These are phyloP conservation scores for Tetramorium alpestre DNA, from an alignment of 1,140 invertebrate genomes.

Conservation along the genomic window DNA sequence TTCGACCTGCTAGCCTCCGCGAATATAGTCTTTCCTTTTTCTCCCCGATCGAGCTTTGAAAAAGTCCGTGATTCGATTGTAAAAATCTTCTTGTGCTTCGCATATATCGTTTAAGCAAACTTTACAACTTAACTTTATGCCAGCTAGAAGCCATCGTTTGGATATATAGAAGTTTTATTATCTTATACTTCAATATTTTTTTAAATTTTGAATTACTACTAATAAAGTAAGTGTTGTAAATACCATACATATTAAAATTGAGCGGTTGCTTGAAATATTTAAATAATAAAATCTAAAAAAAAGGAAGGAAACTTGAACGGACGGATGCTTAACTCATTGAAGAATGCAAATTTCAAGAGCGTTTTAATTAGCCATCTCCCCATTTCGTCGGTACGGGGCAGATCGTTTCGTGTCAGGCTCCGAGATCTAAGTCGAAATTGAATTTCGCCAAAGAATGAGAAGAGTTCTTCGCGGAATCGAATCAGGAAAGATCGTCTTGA, in stretches of 20 bases:
- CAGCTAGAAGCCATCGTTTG: background rate
- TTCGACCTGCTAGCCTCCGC: conserved; percentile 63
- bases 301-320: conserved; percentile 4
- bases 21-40: conserved; percentile 56
- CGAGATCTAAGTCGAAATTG: conserved; percentile 72
- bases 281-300: conserved; percentile 47
- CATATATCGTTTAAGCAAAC: conserved; percentile 7
- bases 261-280: conserved; percentile 11
- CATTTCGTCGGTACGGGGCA: conserved; percentile 42
- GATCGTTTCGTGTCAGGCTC: conserved; percentile 65
- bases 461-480: conserved; percentile 73
- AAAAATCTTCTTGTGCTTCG: conserved; percentile 18
- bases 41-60: conserved; percentile 20
- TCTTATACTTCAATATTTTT: background rate
- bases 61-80: conserved; percentile 49
- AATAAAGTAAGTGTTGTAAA: background rate
- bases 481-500: conserved; percentile 66
- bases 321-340: conserved; percentile 52
- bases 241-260: background rate
- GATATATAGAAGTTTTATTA: background rate
- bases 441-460: conserved; percentile 74
- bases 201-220: background rate
- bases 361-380: conserved; percentile 71
- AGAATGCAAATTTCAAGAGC: conserved; percentile 69
- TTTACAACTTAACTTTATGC: background rate